Percentiles rank a stretch among this genome's conserved stretches.
Evolutionary conservation across 1,140 invertebrate genomes (phyloP).

Genomic region (Drosophila santomea): DNA sequence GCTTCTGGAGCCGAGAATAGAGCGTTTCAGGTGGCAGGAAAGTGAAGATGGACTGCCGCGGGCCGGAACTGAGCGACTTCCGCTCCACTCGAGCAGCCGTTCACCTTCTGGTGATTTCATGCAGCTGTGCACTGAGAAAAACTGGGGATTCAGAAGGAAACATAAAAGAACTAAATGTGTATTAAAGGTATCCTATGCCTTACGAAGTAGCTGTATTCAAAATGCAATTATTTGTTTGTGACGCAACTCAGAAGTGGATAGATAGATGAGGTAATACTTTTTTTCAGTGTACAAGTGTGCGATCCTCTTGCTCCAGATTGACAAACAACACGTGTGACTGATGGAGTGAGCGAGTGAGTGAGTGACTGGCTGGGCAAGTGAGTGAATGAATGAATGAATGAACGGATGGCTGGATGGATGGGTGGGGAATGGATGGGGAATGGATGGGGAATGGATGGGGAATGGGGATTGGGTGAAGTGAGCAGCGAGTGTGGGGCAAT

Average conservation of each 20-base stretch:
- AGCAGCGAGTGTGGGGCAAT: slow-evolving; percentile 53
- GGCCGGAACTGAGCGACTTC: slow-evolving; percentile 76
- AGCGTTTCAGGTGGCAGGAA: slow-evolving; percentile 56
- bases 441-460: background rate
- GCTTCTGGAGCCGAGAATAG: slow-evolving; percentile 29
- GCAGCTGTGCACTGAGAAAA: slow-evolving; percentile 7
- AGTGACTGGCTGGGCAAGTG: slow-evolving; percentile 42
- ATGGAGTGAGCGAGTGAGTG: slow-evolving; percentile 52
- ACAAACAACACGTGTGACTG: slow-evolving; percentile 79
- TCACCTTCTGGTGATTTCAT: slow-evolving; percentile 20
- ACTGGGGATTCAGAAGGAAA: background rate
- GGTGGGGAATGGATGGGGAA: background rate
- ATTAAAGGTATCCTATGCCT: no score
- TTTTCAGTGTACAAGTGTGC: slow-evolving; percentile 32
- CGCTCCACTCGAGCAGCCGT: slow-evolving; percentile 39
- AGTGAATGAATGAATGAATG: slow-evolving; percentile 37
- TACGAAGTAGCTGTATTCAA: no score
- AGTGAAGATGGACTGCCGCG: slow-evolving; percentile 52
- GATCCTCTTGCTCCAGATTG: slow-evolving; percentile 57
- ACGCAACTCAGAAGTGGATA: no score
- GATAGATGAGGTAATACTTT: background rate
- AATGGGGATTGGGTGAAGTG: slow-evolving; percentile 22
- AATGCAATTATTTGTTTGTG: no score
- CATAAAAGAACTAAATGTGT: no score
- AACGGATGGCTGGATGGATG: slow-evolving; percentile 8